Base-by-base conservation (phyloP, 2,888 invertebrate genomes). In the Netelia virgata region DNA sequence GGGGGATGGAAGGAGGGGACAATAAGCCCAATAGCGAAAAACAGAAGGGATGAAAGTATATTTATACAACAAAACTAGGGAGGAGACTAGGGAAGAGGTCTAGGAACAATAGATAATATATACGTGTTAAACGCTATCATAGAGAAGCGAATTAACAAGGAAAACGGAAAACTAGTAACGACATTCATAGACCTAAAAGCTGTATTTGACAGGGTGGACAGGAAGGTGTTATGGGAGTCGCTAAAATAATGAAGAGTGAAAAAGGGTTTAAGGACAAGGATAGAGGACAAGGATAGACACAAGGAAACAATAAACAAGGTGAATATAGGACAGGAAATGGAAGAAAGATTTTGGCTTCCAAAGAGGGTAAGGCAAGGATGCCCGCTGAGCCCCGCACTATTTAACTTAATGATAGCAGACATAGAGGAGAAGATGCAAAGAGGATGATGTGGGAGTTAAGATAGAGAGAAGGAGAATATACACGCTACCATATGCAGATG, bases 301-400 rank as follows among this genome's bases (percentile, higher is more conserved):
- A 11, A 55, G 50, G 74, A 83, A 74, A 83, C 81, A 9, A 80
- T 57, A 47, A 70, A 61, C 18, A 72, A 9, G n/a, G 82, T 84
- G n/a, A 85, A 63, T 43, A 70, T 77, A 20, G 78, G 59, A n/a
- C 78, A 66, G 10, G 47, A 79, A 18, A 23, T 50, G 1, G 50
- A 75, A n/a, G 85, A 82, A 10, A 61, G 41, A 1, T 86, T 87
- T 70, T 86, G 85, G 87, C 82, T 85, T 2, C 43, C n/a, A 53
- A 79, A 85, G 70, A 84, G 86, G 1, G 76, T 88, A 11, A 87
- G 84, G 28, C 89, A 88, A 64, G 86, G 87, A 14, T 89, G 86
- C 73, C 81, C 81, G 6, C 47, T 88, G 43, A 87, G 88, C 50
- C 86, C 88, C 1, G 59, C 76, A 0, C 80, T 88, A 1, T 88